Conservation (phyloP, 2,888 invertebrate genomes). For the Orchesellides sinensis region DNA sequence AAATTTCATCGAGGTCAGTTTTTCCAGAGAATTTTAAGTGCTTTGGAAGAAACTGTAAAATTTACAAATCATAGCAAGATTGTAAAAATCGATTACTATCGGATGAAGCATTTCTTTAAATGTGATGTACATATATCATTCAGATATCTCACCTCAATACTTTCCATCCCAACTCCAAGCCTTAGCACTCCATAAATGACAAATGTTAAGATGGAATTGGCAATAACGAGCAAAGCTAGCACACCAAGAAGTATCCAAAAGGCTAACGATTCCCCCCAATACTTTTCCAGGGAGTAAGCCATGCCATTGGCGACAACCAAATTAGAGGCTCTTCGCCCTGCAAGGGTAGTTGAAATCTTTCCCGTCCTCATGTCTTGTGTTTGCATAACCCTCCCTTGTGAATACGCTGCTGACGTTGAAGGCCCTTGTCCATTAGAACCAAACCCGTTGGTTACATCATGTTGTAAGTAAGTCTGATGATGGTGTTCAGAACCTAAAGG, state of each 20-base stretch:
- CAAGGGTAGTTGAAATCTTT: constrained; percentile 33
- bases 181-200: constrained; percentile 88
- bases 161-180: constrained; percentile 88
- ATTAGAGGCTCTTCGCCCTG: constrained; percentile 56
- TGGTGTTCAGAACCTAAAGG: neutral
- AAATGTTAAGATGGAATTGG: constrained; percentile 88
- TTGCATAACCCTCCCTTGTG: constrained; percentile 38
- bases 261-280: constrained; percentile 80
- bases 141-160: constrained; percentile 85
- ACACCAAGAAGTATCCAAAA: constrained; percentile 87
- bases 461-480: constrained; percentile 1
- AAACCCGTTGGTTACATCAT: constrained; percentile 37
- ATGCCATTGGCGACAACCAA: constrained; percentile 68
- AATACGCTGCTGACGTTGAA: constrained; percentile 13
- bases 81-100: no score
- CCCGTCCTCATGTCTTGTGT: constrained; percentile 40
- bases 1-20: constrained; percentile 86
- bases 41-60: constrained; percentile 81
- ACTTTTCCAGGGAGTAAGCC: constrained; percentile 69
- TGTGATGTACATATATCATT: neutral
- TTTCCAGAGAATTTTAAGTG: constrained; percentile 88
- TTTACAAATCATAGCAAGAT: constrained; percentile 70
- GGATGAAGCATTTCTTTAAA: neutral
- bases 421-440: constrained; percentile 20
- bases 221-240: constrained; percentile 84